Percentiles rank a stretch among this genome's conserved stretches.
These are phyloP conservation scores for Lamellibrachia columna DNA, from an alignment of 2,888 invertebrate genomes.

Conservation along the genomic window DNA sequence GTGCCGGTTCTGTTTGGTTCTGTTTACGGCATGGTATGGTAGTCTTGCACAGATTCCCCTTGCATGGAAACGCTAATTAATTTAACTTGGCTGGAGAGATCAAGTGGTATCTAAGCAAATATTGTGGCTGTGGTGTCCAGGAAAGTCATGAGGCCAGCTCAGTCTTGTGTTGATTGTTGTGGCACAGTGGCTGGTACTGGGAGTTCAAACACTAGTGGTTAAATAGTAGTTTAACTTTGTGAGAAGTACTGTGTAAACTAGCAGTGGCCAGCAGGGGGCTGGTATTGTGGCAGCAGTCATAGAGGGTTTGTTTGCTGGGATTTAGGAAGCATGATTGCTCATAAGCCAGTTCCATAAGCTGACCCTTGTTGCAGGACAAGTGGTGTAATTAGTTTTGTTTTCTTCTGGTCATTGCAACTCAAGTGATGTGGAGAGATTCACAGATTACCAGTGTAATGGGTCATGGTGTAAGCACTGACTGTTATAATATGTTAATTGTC, in stretches of 20 bases:
- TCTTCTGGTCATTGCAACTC: neutral
- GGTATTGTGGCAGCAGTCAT: neutral
- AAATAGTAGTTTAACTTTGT: neutral
- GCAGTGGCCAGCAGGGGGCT: neutral
- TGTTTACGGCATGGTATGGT: neutral
- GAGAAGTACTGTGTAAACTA: neutral
- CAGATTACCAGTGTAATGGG: neutral
- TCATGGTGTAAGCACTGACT: neutral
- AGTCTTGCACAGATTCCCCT: neutral
- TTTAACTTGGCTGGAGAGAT: neutral
- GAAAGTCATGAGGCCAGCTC: neutral
- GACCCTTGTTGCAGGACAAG: neutral
- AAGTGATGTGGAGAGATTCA: neutral
- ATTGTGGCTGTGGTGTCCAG: constrained; percentile 10
- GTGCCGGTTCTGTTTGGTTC: neutral
- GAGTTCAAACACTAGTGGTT: neutral
- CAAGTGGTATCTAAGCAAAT: constrained; percentile 11
- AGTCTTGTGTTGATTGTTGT: neutral
- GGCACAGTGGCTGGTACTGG: neutral
- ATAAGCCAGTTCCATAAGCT: neutral
- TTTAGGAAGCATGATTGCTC: neutral
- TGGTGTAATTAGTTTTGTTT: neutral
- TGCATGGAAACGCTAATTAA: neutral
- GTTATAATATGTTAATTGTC: neutral
- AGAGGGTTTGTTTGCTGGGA: neutral